phyloP scores from a whole-genome alignment of 2,113 vertebrate species.

The Rhombomys opimus region DNA sequence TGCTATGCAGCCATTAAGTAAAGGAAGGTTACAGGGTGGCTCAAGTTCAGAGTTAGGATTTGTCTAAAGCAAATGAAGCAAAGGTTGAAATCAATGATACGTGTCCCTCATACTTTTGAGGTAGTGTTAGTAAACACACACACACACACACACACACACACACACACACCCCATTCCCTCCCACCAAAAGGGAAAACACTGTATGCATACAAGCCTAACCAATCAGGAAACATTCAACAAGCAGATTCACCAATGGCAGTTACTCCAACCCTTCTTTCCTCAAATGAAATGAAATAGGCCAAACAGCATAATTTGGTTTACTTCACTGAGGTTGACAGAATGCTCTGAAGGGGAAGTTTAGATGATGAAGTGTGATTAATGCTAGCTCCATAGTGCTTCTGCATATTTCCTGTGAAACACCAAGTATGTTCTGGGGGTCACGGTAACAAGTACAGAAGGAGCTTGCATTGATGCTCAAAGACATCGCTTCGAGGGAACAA shows the following conservation, averaged over 20 bases:
- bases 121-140: neutral
- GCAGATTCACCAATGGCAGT: neutral
- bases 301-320: neutral
- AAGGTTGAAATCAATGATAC: conserved; percentile 20
- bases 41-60: conserved; percentile 32
- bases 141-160: neutral
- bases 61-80: conserved; percentile 38
- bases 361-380: neutral
- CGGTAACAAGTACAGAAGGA: neutral
- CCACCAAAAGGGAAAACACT: neutral
- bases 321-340: neutral
- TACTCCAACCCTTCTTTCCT: no score
- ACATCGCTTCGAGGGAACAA: neutral
- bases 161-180: neutral
- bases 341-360: neutral
- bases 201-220: neutral
- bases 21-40: neutral
- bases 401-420: neutral
- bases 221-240: neutral
- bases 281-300: neutral
- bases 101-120: neutral
- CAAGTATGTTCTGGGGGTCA: neutral
- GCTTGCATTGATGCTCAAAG: neutral
- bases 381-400: neutral
- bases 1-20: neutral